Conservation (phyloP, 2,888 invertebrate genomes). For the Brachycybe producta region DNA sequence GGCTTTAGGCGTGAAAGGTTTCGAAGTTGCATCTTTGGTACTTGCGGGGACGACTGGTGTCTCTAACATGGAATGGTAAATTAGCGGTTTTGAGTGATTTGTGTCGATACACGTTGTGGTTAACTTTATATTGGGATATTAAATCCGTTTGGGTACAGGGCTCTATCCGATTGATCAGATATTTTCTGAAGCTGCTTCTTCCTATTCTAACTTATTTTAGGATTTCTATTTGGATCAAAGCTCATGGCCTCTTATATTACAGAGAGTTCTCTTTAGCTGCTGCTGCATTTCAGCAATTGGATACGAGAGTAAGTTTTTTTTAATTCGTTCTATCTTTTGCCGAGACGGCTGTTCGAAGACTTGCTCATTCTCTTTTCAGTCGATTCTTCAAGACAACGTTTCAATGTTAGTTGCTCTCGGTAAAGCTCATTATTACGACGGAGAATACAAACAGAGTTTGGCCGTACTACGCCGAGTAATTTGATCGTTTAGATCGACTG, state of each 20-base stretch:
- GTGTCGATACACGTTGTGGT: neutral
- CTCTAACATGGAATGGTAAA: conserved; percentile 39
- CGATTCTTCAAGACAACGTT: conserved; percentile 51
- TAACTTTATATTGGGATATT: too few relatives aligned
- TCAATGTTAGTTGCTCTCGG: conserved; percentile 54
- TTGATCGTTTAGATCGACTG: conserved; percentile 10
- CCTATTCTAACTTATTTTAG: too few relatives aligned
- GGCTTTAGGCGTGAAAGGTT: conserved; percentile 54
- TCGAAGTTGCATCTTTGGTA: conserved; percentile 59
- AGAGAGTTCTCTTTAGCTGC: conserved; percentile 56
- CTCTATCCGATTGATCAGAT: too few relatives aligned
- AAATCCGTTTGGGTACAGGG: too few relatives aligned
- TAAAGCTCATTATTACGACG: conserved; percentile 56
- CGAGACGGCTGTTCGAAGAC: neutral
- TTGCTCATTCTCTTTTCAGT: conserved; percentile 10
- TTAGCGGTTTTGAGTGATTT: neutral
- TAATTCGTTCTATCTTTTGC: neutral
- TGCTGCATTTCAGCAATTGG: conserved; percentile 26
- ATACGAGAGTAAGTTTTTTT: conserved; percentile 31
- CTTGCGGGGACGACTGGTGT: conserved; percentile 42
- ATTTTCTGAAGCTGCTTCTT: too few relatives aligned
- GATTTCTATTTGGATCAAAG: conserved; percentile 39
- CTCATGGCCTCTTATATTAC: conserved; percentile 45
- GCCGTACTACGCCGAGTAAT: conserved; percentile 35
- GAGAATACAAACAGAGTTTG: conserved; percentile 53